Conservation (phyloP, 2,113 vertebrate genomes). For the Balaeniceps rex region DNA sequence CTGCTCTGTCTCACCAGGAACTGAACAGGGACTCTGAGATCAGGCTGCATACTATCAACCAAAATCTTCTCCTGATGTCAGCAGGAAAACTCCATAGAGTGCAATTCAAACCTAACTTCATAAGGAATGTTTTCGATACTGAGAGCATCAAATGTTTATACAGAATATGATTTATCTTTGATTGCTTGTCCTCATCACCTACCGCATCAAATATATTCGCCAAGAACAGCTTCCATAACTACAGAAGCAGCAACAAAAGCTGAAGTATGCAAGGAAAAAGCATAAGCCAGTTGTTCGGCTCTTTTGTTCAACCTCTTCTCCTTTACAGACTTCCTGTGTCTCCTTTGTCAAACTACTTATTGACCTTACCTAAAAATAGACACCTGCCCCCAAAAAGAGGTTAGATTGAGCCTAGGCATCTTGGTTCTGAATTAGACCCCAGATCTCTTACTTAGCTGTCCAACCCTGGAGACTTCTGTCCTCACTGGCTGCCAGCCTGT, state of each 20-base stretch:
- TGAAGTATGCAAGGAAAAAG: not conserved
- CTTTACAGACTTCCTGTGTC: not conserved
- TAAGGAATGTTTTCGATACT: not conserved
- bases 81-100: not conserved
- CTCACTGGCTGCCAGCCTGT: not conserved
- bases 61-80: not conserved
- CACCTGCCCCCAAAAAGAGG: not conserved
- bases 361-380: not conserved
- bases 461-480: not conserved
- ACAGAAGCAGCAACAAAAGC: not conserved
- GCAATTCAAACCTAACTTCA: not conserved
- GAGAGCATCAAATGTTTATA: not conserved
- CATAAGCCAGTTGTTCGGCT: not conserved
- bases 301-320: not conserved
- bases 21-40: not conserved
- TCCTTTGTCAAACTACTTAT: not conserved
- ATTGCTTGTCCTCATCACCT: not conserved
- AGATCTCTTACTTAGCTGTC: not conserved
- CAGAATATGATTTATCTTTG: not conserved
- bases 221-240: not conserved
- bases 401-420: not conserved
- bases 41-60: not conserved
- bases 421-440: not conserved
- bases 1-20: not conserved
- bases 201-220: not conserved